phyloP scores from a whole-genome alignment of 2,797 vertebrate species.

The Leptatherina wallacei region DNA sequence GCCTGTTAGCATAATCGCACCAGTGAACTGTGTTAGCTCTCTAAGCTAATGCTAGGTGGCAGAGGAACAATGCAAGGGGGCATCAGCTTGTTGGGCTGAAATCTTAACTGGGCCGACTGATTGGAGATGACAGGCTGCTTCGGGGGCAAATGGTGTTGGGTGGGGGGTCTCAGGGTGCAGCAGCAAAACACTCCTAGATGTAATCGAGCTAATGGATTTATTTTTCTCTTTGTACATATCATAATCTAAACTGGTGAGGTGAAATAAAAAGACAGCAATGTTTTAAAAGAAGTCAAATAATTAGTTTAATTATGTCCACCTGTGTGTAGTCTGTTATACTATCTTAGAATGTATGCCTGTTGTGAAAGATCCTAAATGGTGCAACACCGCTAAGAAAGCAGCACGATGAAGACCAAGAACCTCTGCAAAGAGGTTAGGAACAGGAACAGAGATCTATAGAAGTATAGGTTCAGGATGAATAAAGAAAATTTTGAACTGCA shows the following conservation, averaged over 20 bases:
- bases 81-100: constrained; percentile 70
- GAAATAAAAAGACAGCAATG: too few species aligned
- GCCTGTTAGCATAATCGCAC: constrained; percentile 22
- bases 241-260: too few species aligned
- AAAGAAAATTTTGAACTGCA: neutral
- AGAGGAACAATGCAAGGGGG: constrained; percentile 53
- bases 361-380: neutral
- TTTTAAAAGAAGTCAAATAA: too few species aligned
- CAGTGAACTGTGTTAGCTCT: constrained; percentile 13
- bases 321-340: too few species aligned
- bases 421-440: neutral
- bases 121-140: constrained; percentile 82
- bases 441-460: neutral
- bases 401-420: neutral
- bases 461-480: neutral
- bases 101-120: constrained; percentile 82
- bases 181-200: constrained; percentile 44
- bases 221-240: too few species aligned
- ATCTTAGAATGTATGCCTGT: neutral
- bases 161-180: constrained; percentile 3
- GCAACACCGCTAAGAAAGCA: neutral
- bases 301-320: too few species aligned
- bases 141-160: constrained; percentile 59
- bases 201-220: too few species aligned
- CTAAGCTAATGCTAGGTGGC: constrained; percentile 46